Evolutionary conservation across 2,888 invertebrate genomes (phyloP), one percentile per base, ranked within the genome.

Genomic region (Stenodema calcarata): DNA sequence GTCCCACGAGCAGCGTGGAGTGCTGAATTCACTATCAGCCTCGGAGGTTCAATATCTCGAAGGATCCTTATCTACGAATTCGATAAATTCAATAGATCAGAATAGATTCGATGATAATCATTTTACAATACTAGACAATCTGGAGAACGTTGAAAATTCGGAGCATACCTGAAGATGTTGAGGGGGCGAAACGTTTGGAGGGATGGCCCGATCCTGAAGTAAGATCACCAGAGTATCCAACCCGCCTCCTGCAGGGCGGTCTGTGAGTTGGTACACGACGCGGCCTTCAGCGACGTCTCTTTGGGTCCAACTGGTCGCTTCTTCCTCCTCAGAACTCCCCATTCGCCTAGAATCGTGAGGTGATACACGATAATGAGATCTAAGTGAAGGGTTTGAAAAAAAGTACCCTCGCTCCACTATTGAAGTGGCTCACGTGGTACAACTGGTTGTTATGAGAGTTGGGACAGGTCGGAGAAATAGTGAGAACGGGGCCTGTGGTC

Each of bases 171-270:
- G 86, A 18, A 79, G 47, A 54, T 76, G 41, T 86, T 73, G 80
- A 44, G 35, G 81, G 0, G 86, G 86, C 6, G 86, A 81, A 28
- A 81, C 75, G 50, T 86, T 86, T 2, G 86, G 86, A 0, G 86
- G 86, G 7, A 73, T 28, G n/a, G 86, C 86, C n/a, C 50, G 62
- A 70, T 86, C 86, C 28, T 41, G 54, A n/a, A 86, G 41, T 6
- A 35, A 44, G 18, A 86, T 18, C 2, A 78, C 70, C 6, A 86
- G 28, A 0, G 42, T 47, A n/a, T 86, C 86, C 35, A 50, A 27
- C 3, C 81, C 86, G n/a, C 86, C 86, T 23, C 86, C 81, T 0
- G 78, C 30, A 2, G 86, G 86, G 11, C 86, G 28, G 41, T 86
- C 69, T 1, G 35, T 41, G 9, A 86, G 23, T 18, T 70, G 54